These are phyloP conservation scores for Folsomia candida DNA, from an alignment of 2,888 invertebrate genomes.

Conservation along the genomic window DNA sequence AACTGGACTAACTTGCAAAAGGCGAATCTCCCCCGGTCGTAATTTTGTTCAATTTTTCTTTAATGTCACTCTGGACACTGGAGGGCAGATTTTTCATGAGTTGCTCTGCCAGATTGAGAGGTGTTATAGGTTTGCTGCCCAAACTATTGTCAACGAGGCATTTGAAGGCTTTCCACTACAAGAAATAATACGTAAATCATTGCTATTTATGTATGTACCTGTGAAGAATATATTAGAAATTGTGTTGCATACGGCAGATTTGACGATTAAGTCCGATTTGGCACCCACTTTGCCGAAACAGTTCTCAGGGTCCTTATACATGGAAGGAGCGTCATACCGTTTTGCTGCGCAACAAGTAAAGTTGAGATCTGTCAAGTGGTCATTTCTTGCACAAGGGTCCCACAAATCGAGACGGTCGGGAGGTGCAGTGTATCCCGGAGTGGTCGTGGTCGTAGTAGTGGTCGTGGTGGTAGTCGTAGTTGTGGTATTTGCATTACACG, in stretches of 20 bases:
- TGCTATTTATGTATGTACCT: no score
- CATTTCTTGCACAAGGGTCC: background rate
- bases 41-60: background rate
- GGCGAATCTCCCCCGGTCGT: background rate
- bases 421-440: background rate
- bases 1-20: background rate
- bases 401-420: background rate
- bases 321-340: background rate
- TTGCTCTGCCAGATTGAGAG: background rate
- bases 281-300: background rate
- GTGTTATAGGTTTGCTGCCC: background rate
- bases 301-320: background rate
- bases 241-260: background rate
- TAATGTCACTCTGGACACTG: background rate
- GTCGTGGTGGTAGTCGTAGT: background rate
- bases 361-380: background rate
- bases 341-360: background rate
- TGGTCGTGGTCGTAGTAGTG: background rate
- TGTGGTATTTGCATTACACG: no score
- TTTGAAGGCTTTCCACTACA: conserved; percentile 4
- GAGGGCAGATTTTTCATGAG: background rate
- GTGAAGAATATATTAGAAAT: no score
- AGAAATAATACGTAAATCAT: no score
- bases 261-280: background rate
- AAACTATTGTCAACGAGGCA: background rate